Evolutionary conservation across 2,113 vertebrate species (phyloP), one percentile per base, ranked within the genome.

Genomic region (Coptodon bakossiorum): DNA sequence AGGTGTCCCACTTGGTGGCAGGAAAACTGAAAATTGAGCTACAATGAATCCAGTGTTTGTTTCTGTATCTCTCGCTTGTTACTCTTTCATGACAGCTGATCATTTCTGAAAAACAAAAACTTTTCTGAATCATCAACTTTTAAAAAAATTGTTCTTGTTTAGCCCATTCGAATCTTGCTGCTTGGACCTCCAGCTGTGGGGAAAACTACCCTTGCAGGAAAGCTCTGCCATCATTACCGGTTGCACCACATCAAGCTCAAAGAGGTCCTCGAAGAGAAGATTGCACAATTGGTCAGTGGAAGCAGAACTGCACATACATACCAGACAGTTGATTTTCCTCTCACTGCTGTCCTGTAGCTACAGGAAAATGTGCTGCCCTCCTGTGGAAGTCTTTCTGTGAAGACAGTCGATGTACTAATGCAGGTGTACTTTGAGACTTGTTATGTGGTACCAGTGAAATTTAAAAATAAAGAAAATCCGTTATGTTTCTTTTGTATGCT

Each of bases 141-240:
- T 61, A 7, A 0, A 12, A 54, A 66, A 63, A 63, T 12, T 66
- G 31, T n/a, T 34, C 3, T 84, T 82, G 90, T 88, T 89, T 31
- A 99, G 98, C 97, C 98, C 4, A 91, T 99, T 81, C 97, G 97
- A 95, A 93, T 99, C 81, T 98, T 34, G 56, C 63, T 99, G 38
- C 94, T 97, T 3, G 99, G 98, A n/a, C 98, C 98, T 54, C 98
- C 98, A 0, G 98, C 96, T 1, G 97, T 96, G 85, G 98, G 99
- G 2, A 99, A 99, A 93, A 97, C 97, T 61, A 97, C 96, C 0
- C 80, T 98, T 17, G 93, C 98, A 1, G 90, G 95, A 85, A 96
- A 95, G 40, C 86, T 99, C 61, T 96, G 97, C 92, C 94, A 92
- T 57, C 73, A 97, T 94, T 99, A 99, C 96, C 97, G 95, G 76